Base-by-base conservation (phyloP, 2,113 vertebrate genomes). In the Eupsittula cactorum region DNA sequence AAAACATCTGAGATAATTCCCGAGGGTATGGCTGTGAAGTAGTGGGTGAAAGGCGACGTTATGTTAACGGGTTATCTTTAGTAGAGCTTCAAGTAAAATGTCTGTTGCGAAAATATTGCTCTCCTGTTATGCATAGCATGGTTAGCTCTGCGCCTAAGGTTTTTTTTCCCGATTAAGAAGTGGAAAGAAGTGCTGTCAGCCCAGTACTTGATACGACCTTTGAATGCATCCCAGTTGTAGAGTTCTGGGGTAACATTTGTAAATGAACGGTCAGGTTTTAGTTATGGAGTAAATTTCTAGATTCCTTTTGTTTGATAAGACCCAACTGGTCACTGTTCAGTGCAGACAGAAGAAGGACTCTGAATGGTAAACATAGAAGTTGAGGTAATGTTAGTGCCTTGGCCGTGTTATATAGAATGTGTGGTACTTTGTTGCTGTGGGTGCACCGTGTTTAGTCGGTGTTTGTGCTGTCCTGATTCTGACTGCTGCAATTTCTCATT, bases 41-140 rank as follows among this genome's bases (percentile, higher is more conserved):
- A 8, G 7, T 4, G 59, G 50, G 37, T 33, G 57, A 25, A 29
- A 49, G 65, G 71, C n/a, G 31, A 23, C 5, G 13, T 13, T 7
- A 12, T 11, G 44, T 8, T 29, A 16, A 3, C 2, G 41, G 20
- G 27, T 18, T 37, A 6, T 9, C 44, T 29, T 17, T 3, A 3
- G 59, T 2, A 2, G 73, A 13, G 44, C 20, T 23, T 20, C n/a
- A 2, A 46, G 27, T 7, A 5, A 5, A 2, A 0, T 7, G 6
- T 9, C 24, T 0, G 21, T 7, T 3, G 11, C 31, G 41, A 7
- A 11, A 10, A 33, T 3, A 1, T 0, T 3, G 16, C 2, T 0
- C 6, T 28, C 5, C n/a, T 2, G 8, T 4, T 20, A 41, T 8
- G 53, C 21, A 0, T 29, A 4, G 28, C 68, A 21, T 7, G 27